Base-by-base conservation (phyloP, 2,113 vertebrate species). In the Eurypyga helias region DNA sequence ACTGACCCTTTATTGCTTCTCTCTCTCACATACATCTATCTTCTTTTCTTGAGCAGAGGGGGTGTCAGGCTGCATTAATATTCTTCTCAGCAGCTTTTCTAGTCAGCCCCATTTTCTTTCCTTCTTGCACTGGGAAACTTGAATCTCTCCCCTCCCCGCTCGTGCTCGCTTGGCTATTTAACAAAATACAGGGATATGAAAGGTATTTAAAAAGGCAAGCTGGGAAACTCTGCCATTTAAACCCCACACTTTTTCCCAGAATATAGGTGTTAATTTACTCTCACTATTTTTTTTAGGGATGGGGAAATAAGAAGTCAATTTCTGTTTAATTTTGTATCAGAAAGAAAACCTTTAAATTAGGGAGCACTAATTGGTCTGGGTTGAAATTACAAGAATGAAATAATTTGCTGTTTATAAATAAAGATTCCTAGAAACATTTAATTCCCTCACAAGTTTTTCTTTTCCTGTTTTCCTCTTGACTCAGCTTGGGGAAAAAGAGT, bases 1-100 rank as follows among this genome's bases (percentile, higher is more conserved):
- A 96, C 96, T 96, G 93, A 93, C 96, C 96, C 93, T 96, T 97
- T 96, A 97, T 96, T 97, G 95, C 92, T 90, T 95, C 79, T 96
- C 76, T 92, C 85, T 79, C 70, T 4, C 84, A 77, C 62, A 43
- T 8, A 58, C 69, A 97, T 97, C 90, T 72, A 2, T 93, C 96
- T 92, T 75, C 79, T 57, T 83, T 69, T 79, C 88, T 52, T 62
- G 67, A 61, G 55, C 79, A 92, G 48, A 87, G 24, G 62, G 58
- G 72, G 29, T 83, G 66, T 80, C 2, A n/a, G 83, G 78, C 54
- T 89, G 92, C 85, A 93, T 96, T 90, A 48, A 93, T 93, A 83
- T 93, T 94, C 70, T 72, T 84, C 90, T 83, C 82, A 92, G 73
- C 48, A 92, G 64, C 38, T 92, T 75, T 79, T 88, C 67, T 54